These are phyloP conservation scores for Synergus japonicus DNA, from an alignment of 2,888 invertebrate genomes.

Conservation along the genomic window DNA sequence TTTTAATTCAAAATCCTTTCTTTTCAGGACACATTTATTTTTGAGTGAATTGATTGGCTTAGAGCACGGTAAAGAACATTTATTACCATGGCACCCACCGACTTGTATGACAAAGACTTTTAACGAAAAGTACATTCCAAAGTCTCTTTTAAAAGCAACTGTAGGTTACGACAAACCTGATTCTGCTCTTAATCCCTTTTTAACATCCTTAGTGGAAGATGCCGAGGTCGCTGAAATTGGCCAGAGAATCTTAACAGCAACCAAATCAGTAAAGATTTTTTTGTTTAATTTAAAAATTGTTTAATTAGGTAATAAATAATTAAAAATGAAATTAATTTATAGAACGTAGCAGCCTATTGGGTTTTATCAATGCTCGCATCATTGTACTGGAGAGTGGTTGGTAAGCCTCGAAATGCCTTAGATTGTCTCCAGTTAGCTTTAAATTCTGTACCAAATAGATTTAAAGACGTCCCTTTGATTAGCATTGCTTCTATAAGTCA, in stretches of 20 bases:
- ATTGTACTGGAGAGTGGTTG: slow-evolving; percentile 87
- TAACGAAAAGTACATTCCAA: slow-evolving; percentile 73
- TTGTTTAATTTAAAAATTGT: neutral
- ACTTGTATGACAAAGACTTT: slow-evolving; percentile 79
- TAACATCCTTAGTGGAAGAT: slow-evolving; percentile 71
- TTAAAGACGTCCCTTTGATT: slow-evolving; percentile 83
- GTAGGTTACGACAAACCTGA: slow-evolving; percentile 64
- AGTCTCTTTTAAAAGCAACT: slow-evolving; percentile 66
- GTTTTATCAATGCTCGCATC: slow-evolving; percentile 85
- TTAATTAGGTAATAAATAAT: neutral
- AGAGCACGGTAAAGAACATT: slow-evolving; percentile 81
- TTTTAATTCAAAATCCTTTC: neutral
- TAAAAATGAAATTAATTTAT: slow-evolving; percentile 55
- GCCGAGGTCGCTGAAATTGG: slow-evolving; percentile 87
- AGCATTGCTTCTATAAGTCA: slow-evolving; percentile 85
- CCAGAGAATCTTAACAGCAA: slow-evolving; percentile 86
- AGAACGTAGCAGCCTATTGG: slow-evolving; percentile 88
- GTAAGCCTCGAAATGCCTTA: slow-evolving; percentile 84
- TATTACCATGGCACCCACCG: slow-evolving; percentile 89
- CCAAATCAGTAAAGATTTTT: slow-evolving; percentile 80
- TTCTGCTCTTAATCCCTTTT: slow-evolving; percentile 76
- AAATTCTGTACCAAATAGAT: slow-evolving; percentile 80
- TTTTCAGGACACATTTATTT: slow-evolving; percentile 62
- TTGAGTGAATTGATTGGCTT: slow-evolving; percentile 81
- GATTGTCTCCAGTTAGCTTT: slow-evolving; percentile 85